A percentile compares a stretch with the other conserved stretches of the same genome.
phyloP scores from a whole-genome alignment of 2,888 invertebrate species.

The Notodromas monacha region DNA sequence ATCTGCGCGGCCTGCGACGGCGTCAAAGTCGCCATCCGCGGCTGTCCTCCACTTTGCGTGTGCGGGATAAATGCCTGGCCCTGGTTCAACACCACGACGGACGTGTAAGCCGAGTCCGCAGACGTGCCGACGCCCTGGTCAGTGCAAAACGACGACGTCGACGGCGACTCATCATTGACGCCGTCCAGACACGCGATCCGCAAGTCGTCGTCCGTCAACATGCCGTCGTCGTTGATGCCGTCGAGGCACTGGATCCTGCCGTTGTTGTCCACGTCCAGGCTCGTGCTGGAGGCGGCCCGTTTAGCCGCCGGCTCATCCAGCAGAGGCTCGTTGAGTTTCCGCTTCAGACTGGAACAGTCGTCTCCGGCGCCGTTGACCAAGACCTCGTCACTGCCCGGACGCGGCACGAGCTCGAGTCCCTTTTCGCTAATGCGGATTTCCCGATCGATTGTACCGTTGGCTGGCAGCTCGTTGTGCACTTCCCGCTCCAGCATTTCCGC shows the following conservation, averaged over 20 bases:
- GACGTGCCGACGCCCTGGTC: neutral
- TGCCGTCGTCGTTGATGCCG: neutral
- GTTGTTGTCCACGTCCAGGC: neutral
- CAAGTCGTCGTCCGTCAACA: no score
- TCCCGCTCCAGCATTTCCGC: constrained; percentile 52
- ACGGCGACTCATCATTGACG: neutral
- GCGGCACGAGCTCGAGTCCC: constrained; percentile 23
- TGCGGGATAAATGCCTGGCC: no score
- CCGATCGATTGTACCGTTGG: constrained; percentile 23
- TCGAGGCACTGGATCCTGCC: neutral
- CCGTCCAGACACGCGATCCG: neutral
- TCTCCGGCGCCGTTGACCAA: constrained; percentile 1
- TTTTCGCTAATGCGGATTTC: constrained; percentile 25
- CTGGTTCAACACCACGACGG: neutral
- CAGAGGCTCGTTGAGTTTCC: no score
- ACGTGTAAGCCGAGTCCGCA: neutral
- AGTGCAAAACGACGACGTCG: neutral
- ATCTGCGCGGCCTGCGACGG: neutral
- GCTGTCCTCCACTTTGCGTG: no score
- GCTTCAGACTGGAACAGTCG: neutral
- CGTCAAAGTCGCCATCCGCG: no score
- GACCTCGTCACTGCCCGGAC: neutral
- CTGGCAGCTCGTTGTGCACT: constrained; percentile 22
- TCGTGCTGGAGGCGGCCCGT: neutral
- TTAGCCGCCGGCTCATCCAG: neutral